These are phyloP conservation scores for Zalophus californianus DNA, from an alignment of 2,797 vertebrate species.

Conservation along the genomic window DNA sequence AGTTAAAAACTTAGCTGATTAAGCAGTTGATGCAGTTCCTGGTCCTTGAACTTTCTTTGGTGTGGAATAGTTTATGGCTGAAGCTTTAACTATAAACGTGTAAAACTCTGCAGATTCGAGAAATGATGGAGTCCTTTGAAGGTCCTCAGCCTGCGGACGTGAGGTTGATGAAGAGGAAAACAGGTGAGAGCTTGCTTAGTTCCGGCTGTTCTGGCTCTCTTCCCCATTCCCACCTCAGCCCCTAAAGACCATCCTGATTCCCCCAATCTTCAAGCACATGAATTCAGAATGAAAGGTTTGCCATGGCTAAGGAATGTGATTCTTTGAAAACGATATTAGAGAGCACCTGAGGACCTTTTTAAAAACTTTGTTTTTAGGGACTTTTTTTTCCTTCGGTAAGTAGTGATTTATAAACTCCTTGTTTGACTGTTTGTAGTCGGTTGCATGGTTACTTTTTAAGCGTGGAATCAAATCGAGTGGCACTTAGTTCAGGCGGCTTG, in stretches of 20 bases:
- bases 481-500: conserved; percentile 90
- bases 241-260: conserved; percentile 88
- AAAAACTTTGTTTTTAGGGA: conserved; percentile 86
- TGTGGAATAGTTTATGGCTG: background rate
- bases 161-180: conserved; percentile 99
- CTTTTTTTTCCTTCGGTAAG: conserved; percentile 88
- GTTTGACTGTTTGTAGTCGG: conserved; percentile 86
- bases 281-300: conserved; percentile 95
- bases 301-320: conserved; percentile 95
- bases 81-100: conserved; percentile 76
- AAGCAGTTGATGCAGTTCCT: background rate
- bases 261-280: conserved; percentile 91
- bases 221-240: conserved; percentile 85
- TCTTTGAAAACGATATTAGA: conserved; percentile 88
- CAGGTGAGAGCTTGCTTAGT: conserved; percentile 95
- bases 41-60: background rate
- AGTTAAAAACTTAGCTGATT: conserved; percentile 5
- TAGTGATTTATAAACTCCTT: conserved; percentile 85
- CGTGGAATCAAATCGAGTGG: conserved; percentile 86
- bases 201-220: conserved; percentile 84
- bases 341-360: conserved; percentile 87
- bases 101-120: conserved; percentile 92
- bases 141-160: conserved; percentile 98
- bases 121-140: conserved; percentile 96
- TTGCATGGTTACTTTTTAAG: conserved; percentile 90